Conservation (phyloP, 2,113 vertebrate genomes). For the Poecile atricapillus region DNA sequence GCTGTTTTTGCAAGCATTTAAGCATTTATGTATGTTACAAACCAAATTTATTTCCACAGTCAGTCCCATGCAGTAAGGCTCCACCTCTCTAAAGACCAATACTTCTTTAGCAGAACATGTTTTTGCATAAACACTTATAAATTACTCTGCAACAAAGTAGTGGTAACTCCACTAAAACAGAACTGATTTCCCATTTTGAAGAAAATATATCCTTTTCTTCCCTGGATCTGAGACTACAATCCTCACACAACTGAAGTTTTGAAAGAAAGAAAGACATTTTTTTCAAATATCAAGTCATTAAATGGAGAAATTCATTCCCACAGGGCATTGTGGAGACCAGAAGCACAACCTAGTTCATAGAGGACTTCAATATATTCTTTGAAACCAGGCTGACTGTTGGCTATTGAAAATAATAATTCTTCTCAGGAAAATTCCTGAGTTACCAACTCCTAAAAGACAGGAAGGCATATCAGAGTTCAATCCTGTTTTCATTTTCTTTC, state of each 20-base stretch:
- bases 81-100: not conserved
- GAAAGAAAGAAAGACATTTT: not conserved
- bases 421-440: not conserved
- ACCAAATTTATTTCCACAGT: not conserved
- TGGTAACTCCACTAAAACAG: not conserved
- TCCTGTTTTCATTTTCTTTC: not conserved
- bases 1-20: not conserved
- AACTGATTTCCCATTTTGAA: not conserved
- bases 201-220: not conserved
- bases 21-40: not conserved
- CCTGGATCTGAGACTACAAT: not conserved
- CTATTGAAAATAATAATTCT: not conserved
- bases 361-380: not conserved
- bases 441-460: not conserved
- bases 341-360: not conserved
- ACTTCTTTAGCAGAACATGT: not conserved
- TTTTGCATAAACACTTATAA: not conserved
- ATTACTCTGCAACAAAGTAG: not conserved
- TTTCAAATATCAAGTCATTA: not conserved
- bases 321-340: not conserved
- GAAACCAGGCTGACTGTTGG: not conserved
- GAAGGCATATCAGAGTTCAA: not conserved
- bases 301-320: not conserved
- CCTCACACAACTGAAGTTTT: not conserved
- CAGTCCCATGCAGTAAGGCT: not conserved